phyloP scores from a whole-genome alignment of 2,797 vertebrate genomes.

The Otolemur crassicaudatus region DNA sequence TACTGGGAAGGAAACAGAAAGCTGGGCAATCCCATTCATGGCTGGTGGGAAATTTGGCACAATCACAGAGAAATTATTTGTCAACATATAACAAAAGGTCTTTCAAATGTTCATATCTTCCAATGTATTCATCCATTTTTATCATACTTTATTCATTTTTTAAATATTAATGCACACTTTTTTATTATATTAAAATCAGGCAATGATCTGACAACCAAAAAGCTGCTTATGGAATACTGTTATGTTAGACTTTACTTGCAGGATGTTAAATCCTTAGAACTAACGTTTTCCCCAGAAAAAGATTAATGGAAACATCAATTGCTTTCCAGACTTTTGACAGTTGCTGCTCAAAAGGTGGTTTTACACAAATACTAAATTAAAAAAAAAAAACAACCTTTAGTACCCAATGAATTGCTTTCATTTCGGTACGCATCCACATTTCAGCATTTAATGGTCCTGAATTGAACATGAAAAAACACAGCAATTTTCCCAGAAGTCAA shows the following conservation, averaged over 20 bases:
- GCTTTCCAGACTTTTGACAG: conserved; percentile 84
- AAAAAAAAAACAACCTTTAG: too few species aligned
- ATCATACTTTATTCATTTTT: too few species aligned
- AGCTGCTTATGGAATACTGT: too few species aligned
- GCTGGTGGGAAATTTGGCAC: background rate
- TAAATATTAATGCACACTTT: too few species aligned
- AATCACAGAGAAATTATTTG: conserved; percentile 30
- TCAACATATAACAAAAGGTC: background rate
- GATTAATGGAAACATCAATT: conserved; percentile 70
- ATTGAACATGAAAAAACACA: conserved; percentile 81
- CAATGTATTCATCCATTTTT: background rate
- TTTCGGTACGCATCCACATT: conserved; percentile 83
- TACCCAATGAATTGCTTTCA: too few species aligned
- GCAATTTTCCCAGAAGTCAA: too few species aligned
- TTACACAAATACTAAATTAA: too few species aligned
- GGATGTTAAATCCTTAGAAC: too few species aligned
- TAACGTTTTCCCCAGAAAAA: too few species aligned
- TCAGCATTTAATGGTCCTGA: conserved; percentile 87
- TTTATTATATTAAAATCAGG: too few species aligned
- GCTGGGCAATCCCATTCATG: background rate
- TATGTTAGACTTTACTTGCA: too few species aligned
- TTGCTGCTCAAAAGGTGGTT: conserved; percentile 57
- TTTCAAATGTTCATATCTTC: background rate
- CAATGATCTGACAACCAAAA: too few species aligned
- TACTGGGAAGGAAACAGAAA: background rate